Base-by-base conservation (phyloP, 2,113 vertebrate genomes). In the Hucho hucho region DNA sequence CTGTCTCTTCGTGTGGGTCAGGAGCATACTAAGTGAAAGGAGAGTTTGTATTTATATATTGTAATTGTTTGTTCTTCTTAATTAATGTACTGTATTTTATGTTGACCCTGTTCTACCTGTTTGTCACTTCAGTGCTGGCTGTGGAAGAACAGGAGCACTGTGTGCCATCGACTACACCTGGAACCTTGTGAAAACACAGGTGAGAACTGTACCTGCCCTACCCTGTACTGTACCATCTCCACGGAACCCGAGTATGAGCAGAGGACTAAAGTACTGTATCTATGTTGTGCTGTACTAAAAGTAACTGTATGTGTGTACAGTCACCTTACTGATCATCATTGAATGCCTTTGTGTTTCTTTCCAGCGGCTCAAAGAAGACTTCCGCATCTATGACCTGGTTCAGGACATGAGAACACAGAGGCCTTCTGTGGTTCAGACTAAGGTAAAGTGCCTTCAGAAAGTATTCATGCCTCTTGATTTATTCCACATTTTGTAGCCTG, bases 331-430 rank as follows among this genome's bases (percentile, higher is more conserved):
- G 7, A 63, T 12, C 37, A 25, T 22, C n/a, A 75, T 43, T 71
- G 46, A 49, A 49, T 53, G 1, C 58, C 6, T 79, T 4, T 66
- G 9, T 78, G 16, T 49, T 76, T 63, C 5, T 70, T 81, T 91
- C 64, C 2, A 99, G 97, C 95, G 95, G 78, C 87, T 99, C 74
- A 91, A 95, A 32, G 86, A 93, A 73, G 94, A 95, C 89, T 99
- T 99, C 91, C 95, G 81, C 26, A 87, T 99, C 87, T 98, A 90
- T 43, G 81, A 87, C 0, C 85, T 98, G 82, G 94, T 99, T 74
- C 94, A 95, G 82, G 93, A 95, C 29, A 99, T 99, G 98, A 93
- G 98, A 76, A 98, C 94, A 0, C 97, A 98, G 56, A 93, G 98
- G 12, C 95, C 96, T 5, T 97, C 96, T 1, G 77, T 98, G 25